Evolutionary conservation across 1,140 invertebrate species (phyloP), one percentile per base, ranked within the genome.

Genomic region (Drosophila quadrilineata): DNA sequence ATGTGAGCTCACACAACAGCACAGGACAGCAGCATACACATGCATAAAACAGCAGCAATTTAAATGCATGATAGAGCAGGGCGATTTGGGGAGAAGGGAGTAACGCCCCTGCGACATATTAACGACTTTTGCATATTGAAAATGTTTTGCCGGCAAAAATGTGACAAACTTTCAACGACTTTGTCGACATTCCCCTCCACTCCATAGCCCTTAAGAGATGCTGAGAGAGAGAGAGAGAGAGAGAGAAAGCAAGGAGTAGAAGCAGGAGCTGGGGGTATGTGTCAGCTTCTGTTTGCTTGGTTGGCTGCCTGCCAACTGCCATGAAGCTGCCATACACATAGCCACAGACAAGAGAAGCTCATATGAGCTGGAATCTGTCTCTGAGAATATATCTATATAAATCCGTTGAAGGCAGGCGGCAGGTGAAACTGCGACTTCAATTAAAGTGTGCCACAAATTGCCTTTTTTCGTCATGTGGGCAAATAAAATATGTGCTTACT

Each of bases 91-190:
- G 10, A 16, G 1, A 17, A 36, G 35, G 36, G 10, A 21, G 40
- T 36, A 33, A 35, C 38, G 33, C 53, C 40, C 50, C 53, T 49
- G 22, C 35, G 60, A 41, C 65, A 71, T 74, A 84, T 85, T 85
- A 84, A 84, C 77, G 74, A 72, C 74, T 70, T 66, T 77, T 84
- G 70, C 77, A 84, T 84, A 84, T 84, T 84, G 77, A 84, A 84
- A 84, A 84, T 84, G 73, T 84, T 85, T 84, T 62, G 52, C 73
- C 46, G 41, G 56, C 77, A 46, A 62, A 79, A 82, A 74, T 84
- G 77, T 84, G 74, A 84, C 79, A 84, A 84, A 84, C 73, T 85
- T 85, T 84, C 73, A 70, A 84, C 73, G 77, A 82, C 26, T 41
- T 52, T 62, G 72, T 66, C 53, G 59, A 63, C 48, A 43, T 22